Base-by-base conservation (phyloP, 2,797 vertebrate species). In the Coregonus suidteri region DNA sequence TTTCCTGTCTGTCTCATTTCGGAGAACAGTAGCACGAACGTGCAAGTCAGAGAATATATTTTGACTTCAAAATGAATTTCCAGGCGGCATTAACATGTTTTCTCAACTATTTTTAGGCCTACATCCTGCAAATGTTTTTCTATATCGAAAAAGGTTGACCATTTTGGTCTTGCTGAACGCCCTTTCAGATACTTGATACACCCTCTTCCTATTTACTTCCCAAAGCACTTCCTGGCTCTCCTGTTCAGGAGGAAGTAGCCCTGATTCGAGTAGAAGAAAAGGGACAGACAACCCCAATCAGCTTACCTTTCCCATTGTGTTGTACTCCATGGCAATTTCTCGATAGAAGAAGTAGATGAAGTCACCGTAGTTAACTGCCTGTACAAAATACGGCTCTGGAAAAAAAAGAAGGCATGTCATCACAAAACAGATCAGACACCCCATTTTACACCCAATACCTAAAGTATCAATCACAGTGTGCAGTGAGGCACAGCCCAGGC, bases 341-440 rank as follows among this genome's bases (percentile, higher is more conserved):
- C 98, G 96, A 93, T 97, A 99, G 95, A 99, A 99, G 91, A 99
- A 99, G 91, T 99, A 99, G 93, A 99, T 99, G 86, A 98, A 98
- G 89, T 96, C 95, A 47, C 96, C 95, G 47, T 99, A 99, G 91
- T 99, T 92, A 78, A 99, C 96, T 0, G 98, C 97, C 88, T 99
- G 98, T 75, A 99, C 95, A 86, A 99, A 99, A 87, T 98, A 98
- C 0, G 98, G 98, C 87, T 99, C 98, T 99, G 91, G 53, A 15
- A 80, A 74, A 68, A 53, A 76, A 72, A 75, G 4, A 54, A n/a
- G 18, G 74, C 35, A 77, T 20, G 11, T 11, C 20, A 64, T 64
- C 20, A 64, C n/a, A 64, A 25, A 64, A 64, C 9, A 20, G 41
- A 47, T 13, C 41, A 13, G 41, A 47, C 9, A 47, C 41, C 41